Conservation (phyloP, 2,797 vertebrate genomes). For the Phataginus tricuspis region DNA sequence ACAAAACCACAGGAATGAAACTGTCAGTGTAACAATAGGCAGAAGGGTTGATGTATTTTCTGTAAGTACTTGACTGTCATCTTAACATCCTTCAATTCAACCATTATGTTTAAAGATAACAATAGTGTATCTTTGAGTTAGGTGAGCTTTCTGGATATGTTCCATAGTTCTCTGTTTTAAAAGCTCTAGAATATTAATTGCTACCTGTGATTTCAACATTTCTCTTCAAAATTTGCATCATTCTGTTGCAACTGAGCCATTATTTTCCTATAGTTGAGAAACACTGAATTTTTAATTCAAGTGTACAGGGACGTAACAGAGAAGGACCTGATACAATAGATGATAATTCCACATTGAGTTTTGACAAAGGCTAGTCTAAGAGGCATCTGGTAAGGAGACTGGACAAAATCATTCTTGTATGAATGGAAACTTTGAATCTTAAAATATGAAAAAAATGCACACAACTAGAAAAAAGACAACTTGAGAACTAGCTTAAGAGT, state of each 20-base stretch:
- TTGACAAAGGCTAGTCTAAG: neutral
- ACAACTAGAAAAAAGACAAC: neutral
- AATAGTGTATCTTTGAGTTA: neutral
- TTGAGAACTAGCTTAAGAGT: neutral
- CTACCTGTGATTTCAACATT: neutral
- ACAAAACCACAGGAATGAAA: neutral
- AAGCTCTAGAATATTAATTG: neutral
- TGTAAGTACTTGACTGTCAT: neutral
- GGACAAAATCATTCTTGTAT: neutral
- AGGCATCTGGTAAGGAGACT: slow-evolving; percentile 18
- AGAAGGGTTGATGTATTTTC: neutral
- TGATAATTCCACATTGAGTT: neutral
- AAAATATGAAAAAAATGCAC: slow-evolving; percentile 46
- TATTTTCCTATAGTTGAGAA: neutral
- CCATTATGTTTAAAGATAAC: neutral
- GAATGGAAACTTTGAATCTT: slow-evolving; percentile 37
- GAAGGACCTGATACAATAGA: neutral
- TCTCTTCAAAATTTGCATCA: neutral
- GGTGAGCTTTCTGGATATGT: neutral
- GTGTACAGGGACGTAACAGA: neutral
- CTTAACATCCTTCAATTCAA: neutral
- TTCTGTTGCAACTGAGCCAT: neutral
- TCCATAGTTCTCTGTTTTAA: neutral
- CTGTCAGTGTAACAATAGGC: neutral
- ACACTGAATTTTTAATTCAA: neutral